Conservation (phyloP, 2,888 invertebrate genomes). For the Brachyptera putata region DNA sequence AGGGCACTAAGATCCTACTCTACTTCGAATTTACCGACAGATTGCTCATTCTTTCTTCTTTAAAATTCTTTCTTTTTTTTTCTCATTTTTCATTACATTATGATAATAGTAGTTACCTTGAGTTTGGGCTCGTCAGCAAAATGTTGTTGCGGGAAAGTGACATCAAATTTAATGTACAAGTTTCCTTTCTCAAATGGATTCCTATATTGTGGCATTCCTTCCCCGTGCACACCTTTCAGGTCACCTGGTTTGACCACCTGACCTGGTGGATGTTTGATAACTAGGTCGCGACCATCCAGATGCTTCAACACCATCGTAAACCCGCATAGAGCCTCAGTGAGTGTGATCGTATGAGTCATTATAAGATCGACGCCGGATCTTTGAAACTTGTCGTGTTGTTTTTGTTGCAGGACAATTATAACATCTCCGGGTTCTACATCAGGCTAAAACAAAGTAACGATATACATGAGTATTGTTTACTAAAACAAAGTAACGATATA, state of each 20-base stretch:
- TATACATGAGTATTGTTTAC: no score
- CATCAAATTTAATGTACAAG: conserved; percentile 79
- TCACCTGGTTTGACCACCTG: conserved; percentile 53
- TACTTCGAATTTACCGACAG: no score
- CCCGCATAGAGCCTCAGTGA: conserved; percentile 90
- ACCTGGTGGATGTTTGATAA: conserved; percentile 75
- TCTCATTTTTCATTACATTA: no score
- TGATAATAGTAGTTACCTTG: conserved; percentile 45
- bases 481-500: no score
- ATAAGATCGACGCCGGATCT: conserved; percentile 70
- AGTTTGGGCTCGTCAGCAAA: conserved; percentile 64
- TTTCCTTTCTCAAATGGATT: conserved; percentile 85
- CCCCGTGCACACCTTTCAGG: conserved; percentile 70
- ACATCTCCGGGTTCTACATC: conserved; percentile 85
- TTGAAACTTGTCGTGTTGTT: conserved; percentile 73
- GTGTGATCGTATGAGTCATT: conserved; percentile 67
- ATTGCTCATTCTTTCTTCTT: no score
- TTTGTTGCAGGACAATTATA: conserved; percentile 77
- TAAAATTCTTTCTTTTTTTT: no score
- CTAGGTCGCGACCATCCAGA: conserved; percentile 79
- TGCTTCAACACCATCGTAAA: conserved; percentile 81
- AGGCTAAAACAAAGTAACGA: conserved; percentile 54
- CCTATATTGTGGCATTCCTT: conserved; percentile 87
- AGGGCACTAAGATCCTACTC: no score
- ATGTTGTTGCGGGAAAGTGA: conserved; percentile 77